phyloP scores from a whole-genome alignment of 1,140 invertebrate genomes.

The Cydia fagiglandana region DNA sequence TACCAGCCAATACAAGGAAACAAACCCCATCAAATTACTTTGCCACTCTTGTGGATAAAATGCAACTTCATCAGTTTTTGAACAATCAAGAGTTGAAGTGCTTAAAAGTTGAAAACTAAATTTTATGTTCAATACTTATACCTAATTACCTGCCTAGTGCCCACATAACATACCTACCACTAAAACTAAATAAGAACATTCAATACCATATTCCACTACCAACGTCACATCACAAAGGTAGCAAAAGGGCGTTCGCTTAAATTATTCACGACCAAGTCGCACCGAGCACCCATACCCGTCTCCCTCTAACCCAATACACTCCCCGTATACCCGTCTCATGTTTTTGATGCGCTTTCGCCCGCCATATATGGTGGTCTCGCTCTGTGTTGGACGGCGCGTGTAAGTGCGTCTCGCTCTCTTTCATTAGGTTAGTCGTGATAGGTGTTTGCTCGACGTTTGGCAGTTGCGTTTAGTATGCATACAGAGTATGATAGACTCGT shows the following conservation, averaged over 20 bases:
- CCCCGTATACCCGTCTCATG: slow-evolving; percentile 43
- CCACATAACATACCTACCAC: no score
- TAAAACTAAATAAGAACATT: slow-evolving; percentile 7
- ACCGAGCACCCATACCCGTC: slow-evolving; percentile 58
- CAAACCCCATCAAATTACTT: no score
- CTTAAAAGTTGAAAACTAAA: no score
- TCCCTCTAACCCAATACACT: slow-evolving; percentile 38
- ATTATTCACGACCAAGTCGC: slow-evolving; percentile 69
- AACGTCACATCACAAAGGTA: slow-evolving; percentile 3
- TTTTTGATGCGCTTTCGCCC: slow-evolving; percentile 69
- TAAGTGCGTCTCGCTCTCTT: slow-evolving; percentile 21
- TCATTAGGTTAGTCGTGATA: slow-evolving; percentile 29
- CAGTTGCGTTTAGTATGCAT: slow-evolving; percentile 28
- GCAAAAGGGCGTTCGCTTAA: slow-evolving; percentile 69
- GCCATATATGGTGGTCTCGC: slow-evolving; percentile 60
- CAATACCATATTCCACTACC: background rate
- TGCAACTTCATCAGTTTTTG: no score
- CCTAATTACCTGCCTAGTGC: background rate
- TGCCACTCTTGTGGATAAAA: no score
- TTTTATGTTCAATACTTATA: background rate
- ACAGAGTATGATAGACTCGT: background rate
- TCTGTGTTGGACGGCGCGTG: slow-evolving; percentile 34
- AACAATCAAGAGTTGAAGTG: no score
- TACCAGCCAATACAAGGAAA: no score
- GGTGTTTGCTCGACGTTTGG: slow-evolving; percentile 26